Evolutionary conservation across 2,888 invertebrate species (phyloP).

Genomic region (Macrosoma leucophasiata): DNA sequence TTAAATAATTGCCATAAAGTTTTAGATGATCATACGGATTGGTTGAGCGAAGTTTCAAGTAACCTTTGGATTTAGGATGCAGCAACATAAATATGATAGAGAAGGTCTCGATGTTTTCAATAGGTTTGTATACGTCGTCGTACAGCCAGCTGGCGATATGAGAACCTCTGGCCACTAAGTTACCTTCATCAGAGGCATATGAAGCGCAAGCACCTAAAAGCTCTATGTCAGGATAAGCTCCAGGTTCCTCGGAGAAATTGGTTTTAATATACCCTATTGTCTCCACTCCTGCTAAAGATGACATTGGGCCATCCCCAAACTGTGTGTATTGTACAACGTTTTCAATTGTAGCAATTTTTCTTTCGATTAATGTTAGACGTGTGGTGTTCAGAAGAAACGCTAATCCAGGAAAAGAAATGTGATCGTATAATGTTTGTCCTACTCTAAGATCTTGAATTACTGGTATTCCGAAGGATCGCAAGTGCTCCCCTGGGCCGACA

Average conservation of each 20-base stretch:
- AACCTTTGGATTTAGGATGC: slow-evolving; percentile 79
- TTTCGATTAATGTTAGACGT: slow-evolving; percentile 42
- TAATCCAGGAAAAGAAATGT: slow-evolving; percentile 77
- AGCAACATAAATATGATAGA: slow-evolving; percentile 73
- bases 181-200: slow-evolving; percentile 73
- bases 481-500: slow-evolving; percentile 77
- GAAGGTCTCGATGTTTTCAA: slow-evolving; percentile 62
- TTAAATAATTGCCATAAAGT: slow-evolving; percentile 84
- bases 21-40: slow-evolving; percentile 80
- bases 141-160: slow-evolving; percentile 58
- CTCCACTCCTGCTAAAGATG: slow-evolving; percentile 74
- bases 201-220: slow-evolving; percentile 75
- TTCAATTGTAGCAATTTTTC: slow-evolving; percentile 40
- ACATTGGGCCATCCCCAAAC: slow-evolving; percentile 70
- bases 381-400: slow-evolving; percentile 70
- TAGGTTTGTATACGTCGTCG: slow-evolving; percentile 50
- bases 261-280: slow-evolving; percentile 77
- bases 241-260: slow-evolving; percentile 66
- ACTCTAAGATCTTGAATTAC: slow-evolving; percentile 79
- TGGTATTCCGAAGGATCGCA: slow-evolving; percentile 74
- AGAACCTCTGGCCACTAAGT: slow-evolving; percentile 52
- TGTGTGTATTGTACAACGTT: slow-evolving; percentile 49
- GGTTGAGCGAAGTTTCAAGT: slow-evolving; percentile 75
- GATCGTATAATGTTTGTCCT: slow-evolving; percentile 81
- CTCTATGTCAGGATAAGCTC: slow-evolving; percentile 79